Base-by-base conservation (phyloP, 2,888 invertebrate species). In the Melieria picta region DNA sequence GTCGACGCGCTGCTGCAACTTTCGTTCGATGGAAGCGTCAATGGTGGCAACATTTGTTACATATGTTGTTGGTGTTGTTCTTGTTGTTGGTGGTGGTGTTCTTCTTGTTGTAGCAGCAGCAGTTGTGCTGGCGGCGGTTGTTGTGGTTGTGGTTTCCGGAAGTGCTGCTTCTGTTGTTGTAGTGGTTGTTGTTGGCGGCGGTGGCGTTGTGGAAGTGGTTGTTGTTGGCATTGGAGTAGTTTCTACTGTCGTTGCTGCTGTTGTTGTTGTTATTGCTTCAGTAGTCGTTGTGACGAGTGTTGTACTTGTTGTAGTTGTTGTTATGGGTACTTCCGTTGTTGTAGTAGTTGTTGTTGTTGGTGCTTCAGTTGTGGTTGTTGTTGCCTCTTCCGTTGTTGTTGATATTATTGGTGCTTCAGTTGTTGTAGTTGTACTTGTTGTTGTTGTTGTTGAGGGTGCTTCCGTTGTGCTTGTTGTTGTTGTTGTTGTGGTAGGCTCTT, bases 61-160 rank as follows among this genome's bases (percentile, higher is more conserved):
- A n/a, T 61, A 48, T 52, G 48, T 57, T 58, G 70, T 64, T 2
- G 62, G 63, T 65, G 58, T 30, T 57, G 43, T 52, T 7, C 16
- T 47, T n/a, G 69, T 55, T 47, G n/a, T 56, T 73, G 75, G 72
- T 76, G 78, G 76, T 78, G 77, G 74, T 77, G 73, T 48, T 66
- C 7, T 13, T 16, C 60, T 10, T 30, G 11, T 5, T 5, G 11
- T 7, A n/a, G 47, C 58, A 7, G 52, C 43, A 9, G 71, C 52
- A 11, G 74, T 69, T 47, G 50, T 74, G 42, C 16, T 57, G 16
- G 67, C 48, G 16, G 69, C 10, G 4, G 63, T 43, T 45, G 64
- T 55, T 46, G 47, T 61, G 7, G 75, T 57, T 7, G 64, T 11
- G 42, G 71, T 11, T n/a, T 71, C 65, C 13, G 70, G 55, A 7